Percentiles rank a stretch among this genome's conserved stretches.
Conservation (phyloP, 1,140 invertebrate species). For the Hormaphis cornu region DNA sequence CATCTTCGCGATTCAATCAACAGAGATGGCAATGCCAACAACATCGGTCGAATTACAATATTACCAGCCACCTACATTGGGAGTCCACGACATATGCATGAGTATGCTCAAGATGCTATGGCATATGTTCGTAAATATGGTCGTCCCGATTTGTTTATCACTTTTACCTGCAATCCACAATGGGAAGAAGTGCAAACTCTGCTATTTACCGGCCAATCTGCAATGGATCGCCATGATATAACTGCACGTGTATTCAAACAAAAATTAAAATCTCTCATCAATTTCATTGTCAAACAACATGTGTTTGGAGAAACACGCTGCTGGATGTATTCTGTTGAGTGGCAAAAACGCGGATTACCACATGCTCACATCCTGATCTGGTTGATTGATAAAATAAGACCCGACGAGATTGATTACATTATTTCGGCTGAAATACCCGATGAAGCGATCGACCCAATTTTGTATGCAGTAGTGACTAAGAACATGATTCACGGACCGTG, state of each 20-base stretch:
- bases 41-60: constrained; percentile 34
- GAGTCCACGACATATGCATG: constrained; percentile 44
- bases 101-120: constrained; percentile 46
- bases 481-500: constrained; percentile 51
- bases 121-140: constrained; percentile 45
- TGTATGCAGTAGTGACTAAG: constrained; percentile 43
- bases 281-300: too few relatives aligned
- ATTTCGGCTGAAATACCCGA: constrained; percentile 50
- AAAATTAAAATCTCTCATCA: constrained; percentile 34
- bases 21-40: constrained; percentile 26
- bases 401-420: constrained; percentile 43
- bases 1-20: constrained; percentile 36
- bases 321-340: too few relatives aligned
- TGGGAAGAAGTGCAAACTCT: constrained; percentile 43
- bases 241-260: constrained; percentile 33
- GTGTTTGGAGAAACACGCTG: too few relatives aligned
- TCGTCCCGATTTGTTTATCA: constrained; percentile 44
- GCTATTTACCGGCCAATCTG: constrained; percentile 37
- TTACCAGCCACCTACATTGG: constrained; percentile 43
- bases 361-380: too few relatives aligned
- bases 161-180: constrained; percentile 45
- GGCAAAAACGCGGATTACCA: too few relatives aligned
- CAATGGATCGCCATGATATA: constrained; percentile 35
- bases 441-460: constrained; percentile 40
- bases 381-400: constrained; percentile 40